These are phyloP conservation scores for Bungarus multicinctus DNA, from an alignment of 2,113 vertebrate species.

Conservation along the genomic window DNA sequence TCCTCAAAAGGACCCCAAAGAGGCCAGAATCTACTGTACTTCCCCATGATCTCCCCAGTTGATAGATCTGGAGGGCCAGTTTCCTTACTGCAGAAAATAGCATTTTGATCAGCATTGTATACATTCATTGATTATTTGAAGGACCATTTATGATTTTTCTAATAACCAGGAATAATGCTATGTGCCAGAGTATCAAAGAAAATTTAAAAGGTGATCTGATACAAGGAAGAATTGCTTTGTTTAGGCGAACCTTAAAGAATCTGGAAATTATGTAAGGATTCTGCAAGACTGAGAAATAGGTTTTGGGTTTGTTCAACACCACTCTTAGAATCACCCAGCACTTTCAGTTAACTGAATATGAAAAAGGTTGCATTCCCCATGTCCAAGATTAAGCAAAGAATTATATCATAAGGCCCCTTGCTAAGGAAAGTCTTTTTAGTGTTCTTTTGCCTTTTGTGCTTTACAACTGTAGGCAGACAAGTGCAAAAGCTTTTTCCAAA, in stretches of 20 bases:
- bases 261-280: background rate
- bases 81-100: background rate
- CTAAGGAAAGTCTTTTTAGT: slow-evolving; percentile 23
- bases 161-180: background rate
- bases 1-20: background rate
- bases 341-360: background rate
- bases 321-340: background rate
- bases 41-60: background rate
- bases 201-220: background rate
- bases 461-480: slow-evolving; percentile 43
- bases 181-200: background rate
- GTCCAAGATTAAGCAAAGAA: background rate
- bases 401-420: slow-evolving; percentile 19
- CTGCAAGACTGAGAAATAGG: background rate
- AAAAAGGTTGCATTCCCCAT: background rate
- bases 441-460: slow-evolving; percentile 9
- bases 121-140: background rate
- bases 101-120: background rate
- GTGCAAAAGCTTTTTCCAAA: slow-evolving; percentile 52
- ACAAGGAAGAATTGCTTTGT: background rate
- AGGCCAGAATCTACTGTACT: background rate
- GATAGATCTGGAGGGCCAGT: background rate
- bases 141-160: background rate
- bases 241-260: background rate
- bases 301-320: background rate